Conservation (phyloP, 2,888 invertebrate species). For the Hypena proboscidalis region DNA sequence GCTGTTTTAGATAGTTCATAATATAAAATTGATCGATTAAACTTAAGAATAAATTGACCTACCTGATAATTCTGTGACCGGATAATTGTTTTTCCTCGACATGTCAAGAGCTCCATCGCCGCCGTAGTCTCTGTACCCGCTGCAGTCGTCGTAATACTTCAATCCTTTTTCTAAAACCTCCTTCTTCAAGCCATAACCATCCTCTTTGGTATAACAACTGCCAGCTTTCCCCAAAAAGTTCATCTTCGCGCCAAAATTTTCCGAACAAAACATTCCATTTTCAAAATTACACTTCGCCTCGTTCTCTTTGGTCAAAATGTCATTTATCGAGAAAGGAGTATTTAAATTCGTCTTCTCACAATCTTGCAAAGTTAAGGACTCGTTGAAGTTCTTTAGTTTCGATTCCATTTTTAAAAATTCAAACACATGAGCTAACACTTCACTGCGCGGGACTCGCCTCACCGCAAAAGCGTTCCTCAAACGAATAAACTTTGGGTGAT, state of each 20-base stretch:
- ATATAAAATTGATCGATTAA: neutral
- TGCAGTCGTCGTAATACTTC: constrained; percentile 76
- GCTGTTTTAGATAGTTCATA: too few species aligned
- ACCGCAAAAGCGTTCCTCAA: constrained; percentile 81
- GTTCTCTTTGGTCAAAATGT: constrained; percentile 87
- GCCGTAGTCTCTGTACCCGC: constrained; percentile 67
- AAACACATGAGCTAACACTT: constrained; percentile 61
- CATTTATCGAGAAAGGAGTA: constrained; percentile 90
- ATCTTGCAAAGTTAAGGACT: constrained; percentile 65
- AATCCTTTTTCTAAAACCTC: constrained; percentile 69
- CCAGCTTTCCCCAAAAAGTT: constrained; percentile 63
- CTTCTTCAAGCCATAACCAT: constrained; percentile 61
- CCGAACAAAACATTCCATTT: constrained; percentile 69
- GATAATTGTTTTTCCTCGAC: constrained; percentile 77
- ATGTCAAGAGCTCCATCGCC: constrained; percentile 81
- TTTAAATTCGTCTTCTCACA: constrained; percentile 77
- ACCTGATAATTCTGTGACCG: constrained; percentile 80
- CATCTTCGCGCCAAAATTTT: constrained; percentile 72
- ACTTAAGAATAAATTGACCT: constrained; percentile 14
- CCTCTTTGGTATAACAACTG: constrained; percentile 57
- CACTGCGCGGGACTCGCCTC: constrained; percentile 70
- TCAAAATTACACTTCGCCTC: constrained; percentile 76
- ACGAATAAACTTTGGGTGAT: constrained; percentile 83
- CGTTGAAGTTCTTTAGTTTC: constrained; percentile 71
- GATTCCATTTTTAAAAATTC: constrained; percentile 69